A percentile compares a stretch with the other conserved stretches of the same genome.
Conservation (phyloP, 1,140 invertebrate species). For the Andricus grossulariae region DNA sequence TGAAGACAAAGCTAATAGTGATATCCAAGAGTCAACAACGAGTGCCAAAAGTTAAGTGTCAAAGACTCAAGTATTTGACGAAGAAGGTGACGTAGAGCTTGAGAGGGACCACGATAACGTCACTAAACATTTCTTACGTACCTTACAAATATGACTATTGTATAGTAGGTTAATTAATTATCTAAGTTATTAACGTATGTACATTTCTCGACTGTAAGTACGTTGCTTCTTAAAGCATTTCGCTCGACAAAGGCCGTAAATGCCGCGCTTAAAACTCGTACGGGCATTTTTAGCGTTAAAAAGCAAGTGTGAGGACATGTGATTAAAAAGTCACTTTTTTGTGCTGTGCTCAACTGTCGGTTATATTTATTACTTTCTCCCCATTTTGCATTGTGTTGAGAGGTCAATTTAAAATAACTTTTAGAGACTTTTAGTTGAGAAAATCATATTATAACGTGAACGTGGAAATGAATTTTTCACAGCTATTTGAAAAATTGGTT, state of each 20-base stretch:
- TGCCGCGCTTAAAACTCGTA: conserved; percentile 9
- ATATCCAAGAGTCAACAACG: conserved; percentile 49
- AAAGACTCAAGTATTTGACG: conserved; percentile 42
- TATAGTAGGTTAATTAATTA: conserved; percentile 35
- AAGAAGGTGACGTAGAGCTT: conserved; percentile 34
- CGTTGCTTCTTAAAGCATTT: no score
- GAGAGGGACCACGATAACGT: conserved; percentile 52
- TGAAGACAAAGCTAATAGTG: conserved; percentile 32
- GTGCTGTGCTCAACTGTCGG: conserved; percentile 15
- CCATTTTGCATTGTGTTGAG: background rate
- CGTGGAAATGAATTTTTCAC: background rate
- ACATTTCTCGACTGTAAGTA: background rate
- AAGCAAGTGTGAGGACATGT: conserved; percentile 11
- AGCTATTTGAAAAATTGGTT: no score
- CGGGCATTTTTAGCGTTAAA: conserved; percentile 26
- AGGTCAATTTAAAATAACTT: conserved; percentile 23
- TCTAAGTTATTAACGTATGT: conserved; percentile 23
- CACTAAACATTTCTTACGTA: conserved; percentile 40
- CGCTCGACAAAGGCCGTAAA: conserved; percentile 7
- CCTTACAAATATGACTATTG: conserved; percentile 32
- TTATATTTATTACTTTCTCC: background rate
- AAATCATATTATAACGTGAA: conserved; percentile 4
- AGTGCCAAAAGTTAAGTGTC: conserved; percentile 67
- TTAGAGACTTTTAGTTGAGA: background rate
- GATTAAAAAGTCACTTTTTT: conserved; percentile 17